A percentile compares a stretch with the other conserved stretches of the same genome.
phyloP scores from a whole-genome alignment of 2,113 vertebrate genomes.

The Ailuropoda melanoleuca region DNA sequence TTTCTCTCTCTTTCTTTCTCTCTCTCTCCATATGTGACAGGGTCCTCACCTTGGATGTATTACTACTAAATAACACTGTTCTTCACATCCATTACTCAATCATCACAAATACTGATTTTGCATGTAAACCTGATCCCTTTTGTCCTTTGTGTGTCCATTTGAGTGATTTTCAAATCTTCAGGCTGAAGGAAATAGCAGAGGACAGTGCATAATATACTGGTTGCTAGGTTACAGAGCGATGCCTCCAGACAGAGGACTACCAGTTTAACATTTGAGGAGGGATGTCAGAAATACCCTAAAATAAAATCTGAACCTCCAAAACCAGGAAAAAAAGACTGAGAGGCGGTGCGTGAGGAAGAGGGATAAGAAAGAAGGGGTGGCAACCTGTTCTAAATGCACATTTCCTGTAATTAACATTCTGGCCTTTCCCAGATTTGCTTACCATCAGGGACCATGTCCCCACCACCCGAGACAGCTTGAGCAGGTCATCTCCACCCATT shows the following conservation, averaged over 20 bases:
- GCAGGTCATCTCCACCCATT: neutral
- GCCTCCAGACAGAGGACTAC: neutral
- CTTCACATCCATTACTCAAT: neutral
- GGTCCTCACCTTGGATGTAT: neutral
- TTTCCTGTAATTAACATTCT: neutral
- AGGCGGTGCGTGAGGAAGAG: neutral
- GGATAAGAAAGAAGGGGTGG: neutral
- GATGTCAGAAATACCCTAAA: slow-evolving; percentile 26
- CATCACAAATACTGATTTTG: neutral
- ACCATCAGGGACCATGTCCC: neutral
- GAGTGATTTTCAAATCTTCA: neutral
- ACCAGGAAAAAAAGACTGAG: neutral
- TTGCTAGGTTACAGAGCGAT: slow-evolving; percentile 73
- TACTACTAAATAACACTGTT: neutral
- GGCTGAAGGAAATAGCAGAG: slow-evolving; percentile 1
- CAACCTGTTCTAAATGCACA: neutral
- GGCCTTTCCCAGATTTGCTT: neutral
- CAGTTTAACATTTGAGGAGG: neutral
- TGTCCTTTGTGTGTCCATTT: neutral
- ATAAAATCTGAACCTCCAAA: neutral
- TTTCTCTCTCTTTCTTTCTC: neutral
- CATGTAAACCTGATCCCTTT: neutral
- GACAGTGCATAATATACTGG: neutral
- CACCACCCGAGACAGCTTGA: fast-evolving
- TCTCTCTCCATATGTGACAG: neutral